Evolutionary conservation across 1,140 invertebrate genomes (phyloP), one percentile per base, ranked within the genome.

Genomic region (Meloidogyne hapla): DNA sequence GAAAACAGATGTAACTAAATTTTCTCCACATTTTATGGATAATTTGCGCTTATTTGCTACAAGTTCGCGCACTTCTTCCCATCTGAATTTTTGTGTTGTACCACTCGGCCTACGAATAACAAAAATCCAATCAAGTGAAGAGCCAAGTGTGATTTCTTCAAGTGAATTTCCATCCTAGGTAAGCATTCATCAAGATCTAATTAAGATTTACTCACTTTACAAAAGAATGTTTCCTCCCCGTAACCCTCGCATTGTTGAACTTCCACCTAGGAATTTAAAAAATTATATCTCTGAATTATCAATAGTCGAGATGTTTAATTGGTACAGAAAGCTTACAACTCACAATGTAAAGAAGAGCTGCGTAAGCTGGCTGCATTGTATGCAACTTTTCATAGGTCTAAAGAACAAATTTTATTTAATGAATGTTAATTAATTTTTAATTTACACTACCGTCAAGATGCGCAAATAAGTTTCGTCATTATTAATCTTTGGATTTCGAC

Each of bases 181-280:
- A 45, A 23, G 77, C n/a, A 63, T 76, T 76, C 13, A 33, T 21
- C 15, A n/a, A 4, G 8, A 9, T 0, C 8, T n/a, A 42, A 23
- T 33, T 21, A 42, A 38, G 6, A 2, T n/a, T 8, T 25, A 13
- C 69, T 6, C 23, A 76, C 75, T 71, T 83, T 83, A 13, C 79
- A 79, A 12, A 12, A 40, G 38, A 83, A 83, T 5, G 74, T 69
- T 68, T 83, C 81, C 73, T 83, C 81, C 3, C 82, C 81, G 23
- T 83, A 83, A 25, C 80, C 82, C 26, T 84, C 82, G 45, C 76
- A 83, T 45, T 83, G 80, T 67, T 83, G 81, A 8, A 78, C 81
- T 28, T 83, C 82, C 12, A 56, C 48, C 48, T 56, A 4, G n/a
- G 5, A n/a, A n/a, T n/a, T 56, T n/a, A 56, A 1, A 56, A n/a